Percentiles rank a stretch among this genome's conserved stretches.
These are phyloP conservation scores for Myotis pilosus DNA, from an alignment of 2,797 vertebrate species.

Conservation along the genomic window DNA sequence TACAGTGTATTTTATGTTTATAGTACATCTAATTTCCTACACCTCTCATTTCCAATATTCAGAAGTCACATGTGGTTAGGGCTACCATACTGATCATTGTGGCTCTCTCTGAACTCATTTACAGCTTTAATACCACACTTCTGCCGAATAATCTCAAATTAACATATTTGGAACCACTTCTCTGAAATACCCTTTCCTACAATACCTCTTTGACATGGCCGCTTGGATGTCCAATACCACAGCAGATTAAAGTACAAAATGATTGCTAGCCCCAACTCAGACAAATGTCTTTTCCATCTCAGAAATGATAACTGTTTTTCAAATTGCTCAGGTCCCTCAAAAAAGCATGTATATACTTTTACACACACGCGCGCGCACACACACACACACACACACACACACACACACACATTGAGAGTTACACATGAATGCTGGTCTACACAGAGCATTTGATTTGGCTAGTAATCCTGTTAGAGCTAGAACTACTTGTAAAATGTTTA, in stretches of 20 bases:
- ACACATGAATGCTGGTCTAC: not conserved
- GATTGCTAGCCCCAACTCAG: not conserved
- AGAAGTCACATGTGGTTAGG: not conserved
- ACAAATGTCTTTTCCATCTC: not conserved
- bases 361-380: not conserved
- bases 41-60: not conserved
- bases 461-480: no score
- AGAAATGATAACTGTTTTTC: not conserved
- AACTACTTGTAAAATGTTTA: no score
- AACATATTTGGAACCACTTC: not conserved
- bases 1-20: not conserved
- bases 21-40: not conserved
- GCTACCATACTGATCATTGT: not conserved
- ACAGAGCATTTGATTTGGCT: not conserved
- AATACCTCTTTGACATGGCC: not conserved
- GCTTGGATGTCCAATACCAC: not conserved
- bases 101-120: not conserved
- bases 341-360: not conserved
- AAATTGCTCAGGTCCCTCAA: not conserved
- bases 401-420: not conserved
- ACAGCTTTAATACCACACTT: not conserved
- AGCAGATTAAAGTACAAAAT: not conserved
- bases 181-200: not conserved
- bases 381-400: rapidly evolving
- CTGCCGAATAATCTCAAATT: not conserved